phyloP scores from a whole-genome alignment of 2,113 vertebrate genomes.

The Garra rufa region DNA sequence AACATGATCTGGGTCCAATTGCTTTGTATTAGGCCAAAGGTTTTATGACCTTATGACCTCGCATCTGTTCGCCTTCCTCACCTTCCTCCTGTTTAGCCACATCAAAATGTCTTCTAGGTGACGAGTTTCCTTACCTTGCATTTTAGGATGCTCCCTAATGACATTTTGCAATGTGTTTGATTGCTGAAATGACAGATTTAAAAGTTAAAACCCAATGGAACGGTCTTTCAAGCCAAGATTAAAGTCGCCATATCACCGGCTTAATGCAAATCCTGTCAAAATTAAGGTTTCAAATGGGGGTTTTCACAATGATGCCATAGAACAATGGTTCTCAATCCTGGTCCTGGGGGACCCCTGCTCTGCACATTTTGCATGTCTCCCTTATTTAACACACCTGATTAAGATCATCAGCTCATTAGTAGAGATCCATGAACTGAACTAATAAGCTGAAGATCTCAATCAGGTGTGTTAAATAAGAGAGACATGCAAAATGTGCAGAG shows the following conservation, averaged over 20 bases:
- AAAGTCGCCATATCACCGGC: background rate
- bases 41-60: background rate
- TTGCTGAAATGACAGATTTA: background rate
- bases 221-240: background rate
- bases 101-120: background rate
- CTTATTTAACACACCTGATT: too few relatives aligned
- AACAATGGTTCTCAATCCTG: too few relatives aligned
- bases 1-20: background rate
- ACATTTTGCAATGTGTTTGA: background rate
- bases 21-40: background rate
- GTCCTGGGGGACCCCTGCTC: too few relatives aligned
- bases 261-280: background rate
- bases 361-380: too few relatives aligned
- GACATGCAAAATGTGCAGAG: too few relatives aligned
- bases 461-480: too few relatives aligned
- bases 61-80: slow-evolving; percentile 9
- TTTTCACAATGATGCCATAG: background rate
- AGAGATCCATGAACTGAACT: too few relatives aligned
- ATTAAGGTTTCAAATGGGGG: background rate
- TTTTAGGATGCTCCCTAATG: background rate
- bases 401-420: too few relatives aligned
- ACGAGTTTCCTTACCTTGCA: background rate
- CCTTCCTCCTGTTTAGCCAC: background rate
- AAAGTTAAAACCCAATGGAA: background rate
- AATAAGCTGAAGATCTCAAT: too few relatives aligned